A percentile compares a stretch with the other conserved stretches of the same genome.
Conservation (phyloP, 1,140 invertebrate species). For the Drosophila orosa region DNA sequence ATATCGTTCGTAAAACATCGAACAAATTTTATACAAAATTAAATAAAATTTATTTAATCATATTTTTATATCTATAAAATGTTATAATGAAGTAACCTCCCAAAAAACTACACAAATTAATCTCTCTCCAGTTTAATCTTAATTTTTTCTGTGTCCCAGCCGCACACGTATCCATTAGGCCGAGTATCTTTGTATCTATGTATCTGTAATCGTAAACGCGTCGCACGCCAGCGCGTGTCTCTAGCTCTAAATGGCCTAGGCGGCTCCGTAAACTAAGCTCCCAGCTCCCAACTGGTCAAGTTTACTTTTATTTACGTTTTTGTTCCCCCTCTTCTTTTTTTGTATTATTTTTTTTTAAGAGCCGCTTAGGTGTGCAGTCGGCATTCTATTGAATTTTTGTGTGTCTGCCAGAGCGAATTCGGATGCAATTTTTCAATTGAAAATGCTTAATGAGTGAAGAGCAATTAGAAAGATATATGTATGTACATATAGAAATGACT, state of each 20-base stretch:
- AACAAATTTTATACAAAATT: background rate
- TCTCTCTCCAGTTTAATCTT: background rate
- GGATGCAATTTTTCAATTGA: constrained; percentile 75
- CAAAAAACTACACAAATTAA: background rate
- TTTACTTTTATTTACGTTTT: constrained; percentile 46
- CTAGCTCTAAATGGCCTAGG: constrained; percentile 40
- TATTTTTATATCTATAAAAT: no score
- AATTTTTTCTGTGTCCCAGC: background rate
- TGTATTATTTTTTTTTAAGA: constrained; percentile 15
- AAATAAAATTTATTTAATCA: no score
- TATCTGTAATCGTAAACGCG: constrained; percentile 52
- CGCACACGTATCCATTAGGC: constrained; percentile 45
- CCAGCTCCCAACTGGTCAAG: constrained; percentile 44
- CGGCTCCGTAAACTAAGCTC: constrained; percentile 23
- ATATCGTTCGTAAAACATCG: background rate
- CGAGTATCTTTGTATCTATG: constrained; percentile 49
- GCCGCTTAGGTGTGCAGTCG: constrained; percentile 28
- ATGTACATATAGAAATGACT: constrained; percentile 17
- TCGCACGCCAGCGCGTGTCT: constrained; percentile 64
- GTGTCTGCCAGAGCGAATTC: constrained; percentile 47
- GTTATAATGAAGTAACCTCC: accelerated
- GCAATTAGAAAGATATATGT: constrained; percentile 45
- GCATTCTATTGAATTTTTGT: constrained; percentile 33
- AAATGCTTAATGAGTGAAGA: constrained; percentile 46
- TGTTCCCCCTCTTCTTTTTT: background rate